These are phyloP conservation scores for Apis laboriosa DNA, from an alignment of 1,140 invertebrate species.

Conservation along the genomic window DNA sequence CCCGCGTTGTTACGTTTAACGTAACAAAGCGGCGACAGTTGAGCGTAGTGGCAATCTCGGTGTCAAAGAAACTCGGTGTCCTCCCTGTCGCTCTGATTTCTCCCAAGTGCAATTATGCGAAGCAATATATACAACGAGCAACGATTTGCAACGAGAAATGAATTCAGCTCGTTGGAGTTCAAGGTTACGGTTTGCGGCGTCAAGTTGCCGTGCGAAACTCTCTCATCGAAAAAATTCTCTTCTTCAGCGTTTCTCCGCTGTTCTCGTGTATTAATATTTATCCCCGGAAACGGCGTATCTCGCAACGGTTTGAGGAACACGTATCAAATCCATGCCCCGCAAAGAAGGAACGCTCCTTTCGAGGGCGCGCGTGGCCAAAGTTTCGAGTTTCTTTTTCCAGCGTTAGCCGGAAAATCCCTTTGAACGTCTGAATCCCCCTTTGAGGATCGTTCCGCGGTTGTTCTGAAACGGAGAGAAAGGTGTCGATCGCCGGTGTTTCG, in stretches of 20 bases:
- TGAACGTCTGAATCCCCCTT: slow-evolving; percentile 11
- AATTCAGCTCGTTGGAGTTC: too few relatives aligned
- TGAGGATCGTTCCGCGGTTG: slow-evolving; percentile 19
- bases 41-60: slow-evolving; percentile 28
- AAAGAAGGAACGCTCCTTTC: neutral
- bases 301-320: neutral
- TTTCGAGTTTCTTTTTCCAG: slow-evolving; percentile 32
- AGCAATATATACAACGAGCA: too few relatives aligned
- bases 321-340: neutral
- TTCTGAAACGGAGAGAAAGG: neutral
- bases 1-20: slow-evolving; percentile 36
- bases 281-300: neutral
- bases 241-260: neutral
- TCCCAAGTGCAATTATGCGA: too few relatives aligned
- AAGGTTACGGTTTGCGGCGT: too few relatives aligned
- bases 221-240: neutral
- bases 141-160: too few relatives aligned
- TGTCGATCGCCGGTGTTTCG: slow-evolving; percentile 6
- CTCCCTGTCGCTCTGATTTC: neutral
- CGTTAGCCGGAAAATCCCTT: slow-evolving; percentile 10
- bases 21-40: slow-evolving; percentile 17
- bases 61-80: slow-evolving; percentile 8
- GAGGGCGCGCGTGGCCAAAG: neutral
- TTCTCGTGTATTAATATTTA: neutral
- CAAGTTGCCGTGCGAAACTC: too few relatives aligned